Percentiles rank a stretch among this genome's conserved stretches.
These are phyloP conservation scores for Trichogramma evanescens DNA, from an alignment of 2,888 invertebrate species.

Conservation along the genomic window DNA sequence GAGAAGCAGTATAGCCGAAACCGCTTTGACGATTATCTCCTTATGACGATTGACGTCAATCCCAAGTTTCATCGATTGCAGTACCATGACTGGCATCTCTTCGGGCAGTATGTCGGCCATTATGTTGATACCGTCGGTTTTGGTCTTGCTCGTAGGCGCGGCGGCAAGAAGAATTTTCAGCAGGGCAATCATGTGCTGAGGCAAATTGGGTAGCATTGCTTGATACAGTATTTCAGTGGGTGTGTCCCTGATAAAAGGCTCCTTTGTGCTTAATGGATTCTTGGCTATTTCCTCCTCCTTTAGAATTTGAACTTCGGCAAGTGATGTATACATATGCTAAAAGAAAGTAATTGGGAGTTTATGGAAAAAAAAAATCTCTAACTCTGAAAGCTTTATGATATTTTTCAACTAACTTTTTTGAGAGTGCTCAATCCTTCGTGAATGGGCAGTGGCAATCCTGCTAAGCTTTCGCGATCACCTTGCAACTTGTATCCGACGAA, in stretches of 20 bases:
- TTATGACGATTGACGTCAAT: conserved; percentile 98
- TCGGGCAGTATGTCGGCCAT: conserved; percentile 96
- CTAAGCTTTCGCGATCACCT: conserved; percentile 79
- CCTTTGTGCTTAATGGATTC: conserved; percentile 81
- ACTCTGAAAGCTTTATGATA: background rate
- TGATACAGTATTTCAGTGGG: conserved; percentile 85
- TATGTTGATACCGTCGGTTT: conserved; percentile 96
- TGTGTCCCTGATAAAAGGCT: conserved; percentile 71
- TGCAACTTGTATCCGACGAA: conserved; percentile 92
- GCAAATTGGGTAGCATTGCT: conserved; percentile 91
- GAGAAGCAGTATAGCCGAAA: conserved; percentile 81
- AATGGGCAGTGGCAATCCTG: conserved; percentile 93
- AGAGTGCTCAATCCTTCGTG: conserved; percentile 91
- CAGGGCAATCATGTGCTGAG: conserved; percentile 95
- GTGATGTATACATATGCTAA: conserved; percentile 87
- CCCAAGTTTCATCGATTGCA: conserved; percentile 90
- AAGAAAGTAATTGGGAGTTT: conserved; percentile 24
- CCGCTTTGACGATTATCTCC: conserved; percentile 95
- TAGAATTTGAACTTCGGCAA: conserved; percentile 86
- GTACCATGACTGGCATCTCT: conserved; percentile 93
- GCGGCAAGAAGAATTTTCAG: conserved; percentile 95
- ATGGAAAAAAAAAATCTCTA: background rate
- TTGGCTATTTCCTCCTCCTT: conserved; percentile 85
- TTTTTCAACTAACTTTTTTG: conserved; percentile 53
- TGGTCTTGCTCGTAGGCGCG: conserved; percentile 97